A percentile compares a stretch with the other conserved stretches of the same genome.
These are phyloP conservation scores for Cyprinella venusta DNA, from an alignment of 2,797 vertebrate genomes.

Conservation along the genomic window DNA sequence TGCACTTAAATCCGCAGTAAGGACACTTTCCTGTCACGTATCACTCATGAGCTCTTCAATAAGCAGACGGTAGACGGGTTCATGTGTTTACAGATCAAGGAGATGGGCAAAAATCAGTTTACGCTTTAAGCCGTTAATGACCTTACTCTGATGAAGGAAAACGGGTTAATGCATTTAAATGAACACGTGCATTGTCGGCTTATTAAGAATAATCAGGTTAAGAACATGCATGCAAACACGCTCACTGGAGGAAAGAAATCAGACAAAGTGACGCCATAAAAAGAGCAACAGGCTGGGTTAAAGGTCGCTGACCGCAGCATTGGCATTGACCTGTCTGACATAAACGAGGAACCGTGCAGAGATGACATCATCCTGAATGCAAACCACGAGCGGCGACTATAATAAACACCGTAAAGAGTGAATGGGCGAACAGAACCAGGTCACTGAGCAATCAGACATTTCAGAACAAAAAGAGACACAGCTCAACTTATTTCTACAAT, in stretches of 20 bases:
- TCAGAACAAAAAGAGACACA: not conserved
- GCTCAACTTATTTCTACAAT: not conserved
- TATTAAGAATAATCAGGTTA: not conserved
- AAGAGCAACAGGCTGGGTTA: not conserved
- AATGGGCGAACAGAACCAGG: conserved; percentile 41
- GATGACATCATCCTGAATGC: conserved; percentile 49
- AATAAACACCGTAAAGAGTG: conserved; percentile 38
- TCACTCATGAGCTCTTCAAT: too few species aligned
- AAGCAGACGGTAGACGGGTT: too few species aligned
- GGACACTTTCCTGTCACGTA: not conserved
- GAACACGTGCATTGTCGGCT: not conserved
- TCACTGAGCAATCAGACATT: conserved; percentile 25
- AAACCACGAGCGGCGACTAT: conserved; percentile 10
- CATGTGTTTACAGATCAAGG: too few species aligned
- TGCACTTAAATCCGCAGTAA: not conserved
- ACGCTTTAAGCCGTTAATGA: not conserved
- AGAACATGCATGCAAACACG: not conserved
- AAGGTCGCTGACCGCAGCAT: conserved; percentile 2
- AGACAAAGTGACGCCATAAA: not conserved
- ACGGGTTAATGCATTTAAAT: not conserved
- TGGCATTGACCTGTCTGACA: not conserved
- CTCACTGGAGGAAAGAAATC: not conserved
- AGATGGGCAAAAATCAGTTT: not conserved
- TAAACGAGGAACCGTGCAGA: conserved; percentile 37
- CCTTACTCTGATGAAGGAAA: not conserved